phyloP scores from a whole-genome alignment of 2,888 invertebrate genomes.

The Tipula vernalis region DNA sequence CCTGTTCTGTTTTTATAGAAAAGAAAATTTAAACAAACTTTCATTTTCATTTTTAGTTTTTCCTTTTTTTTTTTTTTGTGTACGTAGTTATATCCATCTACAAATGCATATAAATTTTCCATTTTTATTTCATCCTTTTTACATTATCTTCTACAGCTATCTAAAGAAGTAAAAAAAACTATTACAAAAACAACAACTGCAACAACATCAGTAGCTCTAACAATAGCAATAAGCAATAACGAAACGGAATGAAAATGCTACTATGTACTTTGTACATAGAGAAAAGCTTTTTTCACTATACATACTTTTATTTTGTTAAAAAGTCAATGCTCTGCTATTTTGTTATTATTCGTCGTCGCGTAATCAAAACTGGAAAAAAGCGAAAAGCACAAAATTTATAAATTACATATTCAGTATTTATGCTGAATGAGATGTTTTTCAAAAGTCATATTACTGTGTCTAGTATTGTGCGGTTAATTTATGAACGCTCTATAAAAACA shows the following conservation, averaged over 20 bases:
- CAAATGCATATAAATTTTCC: not conserved
- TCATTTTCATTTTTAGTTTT: not conserved
- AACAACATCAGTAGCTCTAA: not conserved
- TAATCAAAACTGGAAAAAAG: not conserved
- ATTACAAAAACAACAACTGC: not conserved
- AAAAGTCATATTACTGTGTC: not conserved
- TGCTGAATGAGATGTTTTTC: not conserved
- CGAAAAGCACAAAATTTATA: not conserved
- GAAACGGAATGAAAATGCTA: not conserved
- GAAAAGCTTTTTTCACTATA: not conserved
- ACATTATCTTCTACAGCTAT: not conserved
- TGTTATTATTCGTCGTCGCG: not conserved
- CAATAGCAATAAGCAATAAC: slow-evolving; percentile 4
- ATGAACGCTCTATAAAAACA: not conserved
- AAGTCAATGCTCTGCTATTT: not conserved
- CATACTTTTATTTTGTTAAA: not conserved
- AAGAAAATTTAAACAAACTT: not conserved
- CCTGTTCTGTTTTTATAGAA: not conserved
- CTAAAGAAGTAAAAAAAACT: not conserved
- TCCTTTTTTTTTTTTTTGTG: not conserved
- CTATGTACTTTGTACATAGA: not conserved
- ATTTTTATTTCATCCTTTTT: not conserved
- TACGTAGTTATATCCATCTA: not conserved
- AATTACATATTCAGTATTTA: not conserved
- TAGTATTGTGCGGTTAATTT: not conserved